Evolutionary conservation across 1,140 invertebrate genomes (phyloP).

Genomic region (Planococcus citri): DNA sequence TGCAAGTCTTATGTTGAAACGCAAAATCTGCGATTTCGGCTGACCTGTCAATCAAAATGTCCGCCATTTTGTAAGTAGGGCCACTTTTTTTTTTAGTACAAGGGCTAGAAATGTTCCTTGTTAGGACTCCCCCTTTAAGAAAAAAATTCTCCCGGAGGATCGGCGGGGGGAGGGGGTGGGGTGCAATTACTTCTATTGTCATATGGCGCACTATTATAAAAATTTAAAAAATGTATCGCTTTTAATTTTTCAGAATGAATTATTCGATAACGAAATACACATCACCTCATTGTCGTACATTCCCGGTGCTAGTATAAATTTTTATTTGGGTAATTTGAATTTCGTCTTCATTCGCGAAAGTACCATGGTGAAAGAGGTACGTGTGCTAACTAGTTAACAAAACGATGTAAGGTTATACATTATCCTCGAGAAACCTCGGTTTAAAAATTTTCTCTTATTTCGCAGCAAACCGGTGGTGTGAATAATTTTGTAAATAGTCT

Average conservation of each 20-base stretch:
- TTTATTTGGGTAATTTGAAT: slow-evolving; percentile 83
- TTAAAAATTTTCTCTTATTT: background rate
- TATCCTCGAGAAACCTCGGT: background rate
- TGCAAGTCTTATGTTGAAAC: too few species aligned
- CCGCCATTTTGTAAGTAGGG: too few species aligned
- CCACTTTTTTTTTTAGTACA: too few species aligned
- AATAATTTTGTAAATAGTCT: slow-evolving; percentile 90
- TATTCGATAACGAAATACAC: slow-evolving; percentile 31
- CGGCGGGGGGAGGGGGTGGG: too few species aligned
- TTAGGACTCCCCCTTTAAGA: too few species aligned
- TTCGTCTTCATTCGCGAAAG: slow-evolving; percentile 93
- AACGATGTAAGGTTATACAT: too few species aligned
- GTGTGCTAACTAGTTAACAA: too few species aligned
- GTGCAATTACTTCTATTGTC: background rate
- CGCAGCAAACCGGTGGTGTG: slow-evolving; percentile 59
- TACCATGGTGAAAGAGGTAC: slow-evolving; percentile 75
- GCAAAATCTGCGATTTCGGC: too few species aligned
- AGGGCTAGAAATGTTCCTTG: too few species aligned
- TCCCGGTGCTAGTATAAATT: slow-evolving; percentile 63
- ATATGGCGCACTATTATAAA: background rate
- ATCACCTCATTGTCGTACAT: slow-evolving; percentile 72
- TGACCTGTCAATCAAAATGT: too few species aligned
- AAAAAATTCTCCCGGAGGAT: too few species aligned
- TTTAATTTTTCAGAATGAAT: background rate
- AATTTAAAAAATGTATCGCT: background rate